phyloP scores from a whole-genome alignment of 2,888 invertebrate species.

The Toxonevra muliebris region DNA sequence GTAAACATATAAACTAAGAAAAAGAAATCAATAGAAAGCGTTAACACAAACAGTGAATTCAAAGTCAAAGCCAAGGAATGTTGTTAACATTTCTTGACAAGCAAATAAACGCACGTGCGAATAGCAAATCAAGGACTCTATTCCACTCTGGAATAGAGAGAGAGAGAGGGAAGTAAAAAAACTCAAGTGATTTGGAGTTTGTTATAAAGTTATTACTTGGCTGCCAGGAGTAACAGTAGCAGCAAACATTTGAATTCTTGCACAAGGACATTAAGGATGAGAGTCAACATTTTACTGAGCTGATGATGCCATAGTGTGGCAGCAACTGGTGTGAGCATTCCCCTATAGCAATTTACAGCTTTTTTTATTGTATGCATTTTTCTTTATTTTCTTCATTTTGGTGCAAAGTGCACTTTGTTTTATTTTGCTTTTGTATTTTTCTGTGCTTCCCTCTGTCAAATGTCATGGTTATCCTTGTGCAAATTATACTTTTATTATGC shows the following conservation, averaged over 20 bases:
- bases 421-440: not conserved
- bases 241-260: too few species aligned
- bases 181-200: not conserved
- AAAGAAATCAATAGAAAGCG: not conserved
- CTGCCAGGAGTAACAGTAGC: too few species aligned
- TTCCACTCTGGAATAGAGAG: not conserved
- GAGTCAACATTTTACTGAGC: too few species aligned
- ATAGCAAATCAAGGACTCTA: too few species aligned
- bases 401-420: not conserved
- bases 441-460: not conserved
- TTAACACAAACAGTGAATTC: not conserved
- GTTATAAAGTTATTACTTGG: not conserved
- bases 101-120: not conserved
- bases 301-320: too few species aligned
- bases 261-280: too few species aligned
- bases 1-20: not conserved
- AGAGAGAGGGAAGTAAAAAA: not conserved
- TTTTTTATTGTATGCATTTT: not conserved
- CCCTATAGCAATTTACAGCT: not conserved
- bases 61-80: constrained; percentile 21
- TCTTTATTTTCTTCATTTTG: not conserved
- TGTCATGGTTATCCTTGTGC: not conserved
- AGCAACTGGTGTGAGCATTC: too few species aligned
- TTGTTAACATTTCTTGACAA: constrained; percentile 11
- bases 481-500: not conserved